Evolutionary conservation across 2,113 vertebrate genomes (phyloP), one percentile per base, ranked within the genome.

Genomic region (Dendrocopos noguchii): DNA sequence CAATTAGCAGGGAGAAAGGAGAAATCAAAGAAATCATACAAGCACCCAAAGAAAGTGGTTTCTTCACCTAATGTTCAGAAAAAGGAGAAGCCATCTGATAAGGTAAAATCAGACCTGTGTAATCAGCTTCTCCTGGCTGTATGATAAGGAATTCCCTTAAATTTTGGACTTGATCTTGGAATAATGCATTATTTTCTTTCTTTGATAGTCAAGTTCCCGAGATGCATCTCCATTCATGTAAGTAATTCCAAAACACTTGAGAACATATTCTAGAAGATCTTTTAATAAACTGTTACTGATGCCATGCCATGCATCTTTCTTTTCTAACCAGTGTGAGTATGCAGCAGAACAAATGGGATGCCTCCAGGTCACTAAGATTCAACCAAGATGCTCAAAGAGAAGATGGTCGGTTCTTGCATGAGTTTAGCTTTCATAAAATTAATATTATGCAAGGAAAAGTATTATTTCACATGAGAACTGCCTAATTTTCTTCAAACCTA

Each of bases 301-400:
- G 52, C 91, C 18, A 12, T 78, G 60, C 17, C 84, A 12, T 93
- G 31, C 59, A 13, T 88, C 42, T 94, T 64, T 90, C 61, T 73
- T 97, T 83, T 96, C 90, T 93, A 91, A 95, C 85, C 77, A 99
- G 99, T 33, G 98, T 99, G 67, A 99, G 98, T 71, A 61, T 98
- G 95, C 99, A 99, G 98, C 99, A 98, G 90, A 99, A 97, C 96
- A 99, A 99, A 91, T 99, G 99, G 99, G 99, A 99, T 97, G 98
- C 98, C 86, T 97, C 98, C 80, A 98, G 99, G 52, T 99, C 99
- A 29, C 95, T 99, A 96, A 97, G 99, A 83, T 99, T 98, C 98
- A 99, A 99, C 97, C 99, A 99, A 94, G 99, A 99, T 29, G 98
- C 98, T 91, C 99, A 99, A 94, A 98, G 99, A 95, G 99, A 99